Base-by-base conservation (phyloP, 2,113 vertebrate species). In the Ramphastos sulfuratus region DNA sequence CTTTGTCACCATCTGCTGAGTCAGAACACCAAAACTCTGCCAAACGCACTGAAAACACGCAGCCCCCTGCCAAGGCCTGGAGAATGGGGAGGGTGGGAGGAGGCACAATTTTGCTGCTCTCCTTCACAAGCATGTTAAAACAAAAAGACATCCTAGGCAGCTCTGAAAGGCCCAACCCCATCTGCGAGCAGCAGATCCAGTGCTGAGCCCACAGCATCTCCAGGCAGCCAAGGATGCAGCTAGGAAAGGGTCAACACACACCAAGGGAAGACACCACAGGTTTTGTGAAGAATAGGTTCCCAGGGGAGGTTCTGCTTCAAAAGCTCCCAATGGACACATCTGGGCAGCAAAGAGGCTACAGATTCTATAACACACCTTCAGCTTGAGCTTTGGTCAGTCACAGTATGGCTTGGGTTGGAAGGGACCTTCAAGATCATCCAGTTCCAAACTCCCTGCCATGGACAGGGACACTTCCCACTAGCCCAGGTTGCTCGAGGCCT, bases 1-100 rank as follows among this genome's bases (percentile, higher is more conserved):
- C 94, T 96, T 97, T 97, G 97, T 97, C 93, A 89, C 89, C 94
- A 79, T 95, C 92, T 97, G 97, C 97, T 98, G 97, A 97, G 91
- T 97, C 97, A 98, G 97, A 92, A 94, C 93, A 96, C 94, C 95
- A 96, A 97, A 97, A 97, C 79, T 92, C 95, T 95, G 96, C 93
- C 96, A 97, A 93, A 97, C 23, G 52, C 90, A 87, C 90, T 95
- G 81, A 96, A 97, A 98, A 95, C 76, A 83, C 2, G 2, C 89
- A 63, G 66, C 46, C 58, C 66, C 55, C 82, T 70, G 80, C 95
- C 89, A 89, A 77, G 70, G 54, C 81, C 23, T 2, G 60, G 56
- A 88, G 54, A 35, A 56, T 0, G 0, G 52, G 56, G 59, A 61
- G 23, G 50, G 21, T 23, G 50, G 50, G 50, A 52, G 50, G 50